Evolutionary conservation across 2,797 vertebrate species (phyloP).

Genomic region (Mus spretus): DNA sequence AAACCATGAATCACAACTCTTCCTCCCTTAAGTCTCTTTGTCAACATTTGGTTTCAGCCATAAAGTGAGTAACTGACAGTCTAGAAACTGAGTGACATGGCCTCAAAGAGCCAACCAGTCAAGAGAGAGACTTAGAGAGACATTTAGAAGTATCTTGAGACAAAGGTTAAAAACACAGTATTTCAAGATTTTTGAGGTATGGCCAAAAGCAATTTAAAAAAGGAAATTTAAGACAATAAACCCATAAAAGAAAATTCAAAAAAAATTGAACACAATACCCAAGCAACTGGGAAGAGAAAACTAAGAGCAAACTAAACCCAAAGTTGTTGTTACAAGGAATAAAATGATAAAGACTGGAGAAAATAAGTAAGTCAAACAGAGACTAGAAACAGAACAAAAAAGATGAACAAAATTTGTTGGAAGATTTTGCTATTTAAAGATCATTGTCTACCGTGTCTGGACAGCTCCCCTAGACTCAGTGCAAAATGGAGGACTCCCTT

Average conservation of each 20-base stretch:
- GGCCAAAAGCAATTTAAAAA: not conserved
- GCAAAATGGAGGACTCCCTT: not conserved
- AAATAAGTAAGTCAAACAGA: not conserved
- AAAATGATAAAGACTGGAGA: not conserved
- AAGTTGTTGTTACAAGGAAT: not conserved
- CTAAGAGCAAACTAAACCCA: constrained; percentile 3
- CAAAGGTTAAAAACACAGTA: not conserved
- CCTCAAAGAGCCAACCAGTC: not conserved
- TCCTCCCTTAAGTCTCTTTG: not conserved
- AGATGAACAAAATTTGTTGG: not conserved
- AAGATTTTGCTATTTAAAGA: not conserved
- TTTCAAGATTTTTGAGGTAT: not conserved
- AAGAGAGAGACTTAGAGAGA: not conserved
- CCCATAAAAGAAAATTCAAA: not conserved
- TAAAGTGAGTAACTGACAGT: not conserved
- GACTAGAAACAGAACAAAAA: not conserved
- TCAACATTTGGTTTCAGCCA: not conserved
- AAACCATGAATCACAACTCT: not conserved
- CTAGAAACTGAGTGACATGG: not conserved
- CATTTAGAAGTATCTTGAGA: not conserved
- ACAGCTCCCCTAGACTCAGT: not conserved
- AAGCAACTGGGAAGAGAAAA: not conserved
- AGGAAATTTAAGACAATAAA: not conserved
- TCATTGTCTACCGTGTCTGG: not conserved
- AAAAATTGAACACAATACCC: not conserved